Conservation (phyloP, 1,140 invertebrate genomes). For the Cyclargus thomasi region DNA sequence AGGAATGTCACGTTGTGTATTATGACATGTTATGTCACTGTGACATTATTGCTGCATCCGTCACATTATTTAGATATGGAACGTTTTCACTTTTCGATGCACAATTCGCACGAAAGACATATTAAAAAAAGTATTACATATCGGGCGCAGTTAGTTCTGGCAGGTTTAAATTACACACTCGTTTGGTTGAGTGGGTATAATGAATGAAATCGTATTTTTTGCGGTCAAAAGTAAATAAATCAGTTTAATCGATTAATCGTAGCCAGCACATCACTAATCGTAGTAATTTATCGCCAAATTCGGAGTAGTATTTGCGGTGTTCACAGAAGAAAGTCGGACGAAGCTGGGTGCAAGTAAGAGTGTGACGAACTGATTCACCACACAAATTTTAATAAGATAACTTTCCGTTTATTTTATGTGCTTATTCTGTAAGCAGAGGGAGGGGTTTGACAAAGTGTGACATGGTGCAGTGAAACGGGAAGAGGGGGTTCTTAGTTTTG, state of each 20-base stretch:
- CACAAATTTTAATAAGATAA: neutral
- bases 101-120: neutral
- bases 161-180: too few species aligned
- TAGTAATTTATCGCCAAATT: neutral
- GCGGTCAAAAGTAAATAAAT: neutral
- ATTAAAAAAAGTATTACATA: too few species aligned
- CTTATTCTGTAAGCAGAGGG: too few species aligned
- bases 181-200: neutral
- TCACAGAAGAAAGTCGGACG: neutral
- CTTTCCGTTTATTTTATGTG: too few species aligned
- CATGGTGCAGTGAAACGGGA: too few species aligned
- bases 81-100: slow-evolving; percentile 1
- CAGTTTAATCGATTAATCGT: neutral
- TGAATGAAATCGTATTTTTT: neutral
- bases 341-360: slow-evolving; percentile 2
- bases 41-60: slow-evolving; percentile 20
- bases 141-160: too few species aligned
- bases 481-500: too few species aligned
- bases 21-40: slow-evolving; percentile 24
- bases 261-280: slow-evolving; percentile 5
- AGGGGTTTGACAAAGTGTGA: too few species aligned
- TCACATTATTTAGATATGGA: neutral
- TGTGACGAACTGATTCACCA: slow-evolving; percentile 13
- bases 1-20: slow-evolving; percentile 15
- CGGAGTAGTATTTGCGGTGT: neutral